These are phyloP conservation scores for Pachyramphus minor DNA, from an alignment of 2,113 vertebrate genomes.

Conservation along the genomic window DNA sequence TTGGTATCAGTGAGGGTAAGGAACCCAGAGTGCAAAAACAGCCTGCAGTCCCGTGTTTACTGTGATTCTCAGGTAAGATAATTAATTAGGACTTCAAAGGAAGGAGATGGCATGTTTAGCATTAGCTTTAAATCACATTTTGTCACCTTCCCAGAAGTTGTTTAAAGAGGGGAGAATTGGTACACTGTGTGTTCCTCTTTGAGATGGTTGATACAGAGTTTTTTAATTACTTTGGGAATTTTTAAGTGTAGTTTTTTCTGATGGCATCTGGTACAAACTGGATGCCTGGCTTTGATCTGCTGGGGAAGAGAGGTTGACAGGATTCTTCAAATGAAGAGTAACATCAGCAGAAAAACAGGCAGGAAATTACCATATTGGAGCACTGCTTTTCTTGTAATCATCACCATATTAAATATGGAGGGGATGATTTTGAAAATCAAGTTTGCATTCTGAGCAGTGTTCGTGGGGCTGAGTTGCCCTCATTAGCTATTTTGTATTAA, in stretches of 20 bases:
- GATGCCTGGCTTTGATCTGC: conserved; percentile 38
- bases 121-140: background rate
- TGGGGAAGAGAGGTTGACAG: conserved; percentile 17
- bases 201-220: background rate
- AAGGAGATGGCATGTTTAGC: background rate
- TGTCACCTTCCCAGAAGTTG: background rate
- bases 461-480: background rate
- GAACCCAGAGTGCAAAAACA: background rate
- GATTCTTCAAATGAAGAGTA: conserved; percentile 53
- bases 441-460: background rate
- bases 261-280: conserved; percentile 39
- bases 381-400: conserved; percentile 25
- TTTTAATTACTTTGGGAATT: conserved; percentile 35
- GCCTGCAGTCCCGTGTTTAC: background rate
- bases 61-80: background rate
- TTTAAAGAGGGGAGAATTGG: background rate
- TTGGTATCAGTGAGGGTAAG: background rate
- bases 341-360: conserved; percentile 57
- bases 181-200: background rate
- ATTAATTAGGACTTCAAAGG: conserved; percentile 20
- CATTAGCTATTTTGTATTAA: conserved; percentile 23
- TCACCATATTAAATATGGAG: conserved; percentile 16
- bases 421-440: conserved; percentile 10
- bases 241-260: conserved; percentile 39
- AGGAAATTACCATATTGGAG: conserved; percentile 44